Conservation (phyloP, 2,797 vertebrate species). For the Muscicapa comitata region DNA sequence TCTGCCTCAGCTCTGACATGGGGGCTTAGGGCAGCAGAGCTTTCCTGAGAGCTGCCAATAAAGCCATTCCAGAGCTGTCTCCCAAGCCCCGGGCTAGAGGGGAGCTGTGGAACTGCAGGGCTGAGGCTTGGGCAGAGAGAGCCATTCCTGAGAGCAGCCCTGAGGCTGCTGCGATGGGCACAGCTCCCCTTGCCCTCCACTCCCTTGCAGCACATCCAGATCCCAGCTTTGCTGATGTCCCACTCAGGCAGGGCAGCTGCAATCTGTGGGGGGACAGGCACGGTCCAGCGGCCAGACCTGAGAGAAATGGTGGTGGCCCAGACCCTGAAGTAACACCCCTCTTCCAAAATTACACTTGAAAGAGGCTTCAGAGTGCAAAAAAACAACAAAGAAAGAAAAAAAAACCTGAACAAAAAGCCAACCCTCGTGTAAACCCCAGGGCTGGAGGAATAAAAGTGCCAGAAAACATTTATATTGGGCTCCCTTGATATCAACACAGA, state of each 20-base stretch:
- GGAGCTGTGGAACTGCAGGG: background rate
- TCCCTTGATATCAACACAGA: constrained; percentile 40
- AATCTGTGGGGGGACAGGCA: background rate
- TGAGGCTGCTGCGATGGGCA: accelerated
- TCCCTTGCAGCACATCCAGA: background rate
- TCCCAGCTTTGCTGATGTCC: accelerated
- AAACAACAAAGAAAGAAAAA: background rate
- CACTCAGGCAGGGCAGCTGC: background rate
- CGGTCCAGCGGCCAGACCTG: background rate
- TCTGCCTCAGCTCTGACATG: background rate
- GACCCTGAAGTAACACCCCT: background rate
- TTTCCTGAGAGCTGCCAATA: background rate
- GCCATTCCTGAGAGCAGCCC: background rate
- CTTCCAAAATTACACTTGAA: background rate
- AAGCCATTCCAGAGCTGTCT: background rate
- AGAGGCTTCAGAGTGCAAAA: background rate
- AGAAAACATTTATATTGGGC: constrained; percentile 49
- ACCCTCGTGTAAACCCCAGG: background rate
- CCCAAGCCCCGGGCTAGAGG: background rate
- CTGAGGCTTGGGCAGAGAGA: background rate
- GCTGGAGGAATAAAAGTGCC: constrained; percentile 23
- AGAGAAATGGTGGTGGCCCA: background rate
- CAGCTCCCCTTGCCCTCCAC: background rate
- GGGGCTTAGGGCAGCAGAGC: background rate
- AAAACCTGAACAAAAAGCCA: background rate